Evolutionary conservation across 2,113 vertebrate species (phyloP).

Genomic region (Gavia stellata): DNA sequence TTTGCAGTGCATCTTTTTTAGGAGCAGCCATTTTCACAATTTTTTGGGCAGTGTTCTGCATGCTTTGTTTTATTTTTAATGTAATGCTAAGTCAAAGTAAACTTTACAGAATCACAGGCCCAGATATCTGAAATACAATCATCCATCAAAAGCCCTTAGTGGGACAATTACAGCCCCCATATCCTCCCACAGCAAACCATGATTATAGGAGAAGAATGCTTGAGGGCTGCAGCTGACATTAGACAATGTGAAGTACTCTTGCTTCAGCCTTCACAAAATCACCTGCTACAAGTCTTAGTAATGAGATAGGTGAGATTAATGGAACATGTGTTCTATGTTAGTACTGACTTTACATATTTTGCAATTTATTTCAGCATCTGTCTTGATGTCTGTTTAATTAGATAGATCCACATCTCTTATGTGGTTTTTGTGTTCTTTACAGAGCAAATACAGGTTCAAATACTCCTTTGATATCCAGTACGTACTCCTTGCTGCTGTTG

Average conservation of each 20-base stretch:
- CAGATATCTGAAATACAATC: slow-evolving; percentile 29
- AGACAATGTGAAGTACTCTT: background rate
- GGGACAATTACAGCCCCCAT: slow-evolving; percentile 53
- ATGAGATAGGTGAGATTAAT: background rate
- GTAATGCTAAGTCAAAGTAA: background rate
- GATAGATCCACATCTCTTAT: background rate
- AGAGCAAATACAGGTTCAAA: background rate
- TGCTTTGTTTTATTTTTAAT: slow-evolving; percentile 14
- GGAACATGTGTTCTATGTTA: background rate
- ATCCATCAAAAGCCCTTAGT: slow-evolving; percentile 37
- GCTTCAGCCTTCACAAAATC: background rate
- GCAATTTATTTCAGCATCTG: background rate
- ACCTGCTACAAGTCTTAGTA: background rate
- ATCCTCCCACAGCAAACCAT: slow-evolving; percentile 30
- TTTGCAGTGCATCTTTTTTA: background rate
- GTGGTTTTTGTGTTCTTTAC: background rate
- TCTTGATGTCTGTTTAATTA: background rate
- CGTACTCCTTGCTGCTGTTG: rapidly evolving
- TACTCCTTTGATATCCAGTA: background rate
- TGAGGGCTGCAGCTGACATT: slow-evolving; percentile 15
- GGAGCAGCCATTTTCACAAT: background rate
- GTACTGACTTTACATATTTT: background rate
- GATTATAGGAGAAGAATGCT: slow-evolving; percentile 9
- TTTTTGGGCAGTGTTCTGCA: background rate
- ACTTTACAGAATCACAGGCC: background rate